Evolutionary conservation across 2,113 vertebrate genomes (phyloP), one percentile per base, ranked within the genome.

Genomic region (Platanista minor): DNA sequence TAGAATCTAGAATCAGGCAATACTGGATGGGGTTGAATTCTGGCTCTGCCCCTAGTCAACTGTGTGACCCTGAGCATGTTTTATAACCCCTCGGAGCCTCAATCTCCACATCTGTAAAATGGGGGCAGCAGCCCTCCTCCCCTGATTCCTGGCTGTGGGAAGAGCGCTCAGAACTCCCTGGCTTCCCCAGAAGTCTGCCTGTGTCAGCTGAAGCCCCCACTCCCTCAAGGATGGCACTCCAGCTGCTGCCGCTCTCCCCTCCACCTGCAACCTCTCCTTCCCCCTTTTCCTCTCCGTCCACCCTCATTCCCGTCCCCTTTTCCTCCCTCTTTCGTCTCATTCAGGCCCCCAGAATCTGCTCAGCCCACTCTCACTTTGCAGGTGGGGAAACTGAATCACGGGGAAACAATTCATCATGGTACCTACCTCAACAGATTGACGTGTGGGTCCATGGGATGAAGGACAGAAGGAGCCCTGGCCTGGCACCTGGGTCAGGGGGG

Each of bases 381-480:
- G 2, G 1, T 59, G n/a, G 46, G 46, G 57, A 91, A 72, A 80
- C 49, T 41, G 83, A 88, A 87, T 41, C n/a, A 17, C 4, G 0
- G 9, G 17, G 11, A 23, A 10, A 61, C 7, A 8, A 39, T 27
- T 41, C 1, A 13, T 20, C 23, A 17, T 14, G 14, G 31, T 29
- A 8, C 17, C 72, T 36, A 67, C 86, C 66, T 81, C 12, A 8
- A 33, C 18, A 62, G 23, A 23, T 5, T 2, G 29, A 20, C 2
- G 2, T 1, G 15, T 0, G 13, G 6, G 3, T 10, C 41, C 4
- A 2, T 11, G 17, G 54, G 49, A 52, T 11, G 3, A 2, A 0
- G 5, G 33, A 21, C 6, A 0, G 1, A 2, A 27, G 8, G n/a
- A 43, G 52, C 64, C 23, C 18, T 0, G 17, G 11, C 4, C 52